Evolutionary conservation across 2,888 invertebrate species (phyloP).

Genomic region (Agriopis marginaria): DNA sequence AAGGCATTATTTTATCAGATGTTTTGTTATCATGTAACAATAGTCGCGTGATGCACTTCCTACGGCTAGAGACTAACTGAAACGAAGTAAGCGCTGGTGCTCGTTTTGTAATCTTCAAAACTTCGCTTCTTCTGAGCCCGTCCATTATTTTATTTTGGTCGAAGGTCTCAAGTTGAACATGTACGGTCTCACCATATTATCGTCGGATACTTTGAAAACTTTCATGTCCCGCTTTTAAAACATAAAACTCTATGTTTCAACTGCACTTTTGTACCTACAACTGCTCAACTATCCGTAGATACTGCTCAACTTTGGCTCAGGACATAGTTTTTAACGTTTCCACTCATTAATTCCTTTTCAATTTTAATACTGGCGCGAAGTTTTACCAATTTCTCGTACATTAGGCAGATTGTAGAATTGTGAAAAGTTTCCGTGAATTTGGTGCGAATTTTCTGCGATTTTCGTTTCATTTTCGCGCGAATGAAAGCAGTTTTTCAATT

Average conservation of each 20-base stretch:
- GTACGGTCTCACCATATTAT: constrained; percentile 36
- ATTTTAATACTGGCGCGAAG: constrained; percentile 23
- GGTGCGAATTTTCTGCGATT: constrained; percentile 9
- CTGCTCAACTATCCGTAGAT: background rate
- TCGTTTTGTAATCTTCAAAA: too few relatives aligned
- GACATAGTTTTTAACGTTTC: constrained; percentile 37
- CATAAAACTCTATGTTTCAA: constrained; percentile 36
- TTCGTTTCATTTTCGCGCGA: constrained; percentile 12
- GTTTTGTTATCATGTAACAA: too few relatives aligned
- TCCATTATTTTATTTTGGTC: too few relatives aligned
- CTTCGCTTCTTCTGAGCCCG: too few relatives aligned
- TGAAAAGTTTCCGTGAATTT: constrained; percentile 22
- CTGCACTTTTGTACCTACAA: constrained; percentile 18
- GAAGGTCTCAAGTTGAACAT: background rate
- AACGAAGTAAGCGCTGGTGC: too few relatives aligned
- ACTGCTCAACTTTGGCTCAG: constrained; percentile 8
- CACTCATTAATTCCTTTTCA: constrained; percentile 39
- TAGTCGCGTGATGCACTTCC: too few relatives aligned
- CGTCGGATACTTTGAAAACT: constrained; percentile 44
- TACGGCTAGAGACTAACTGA: too few relatives aligned
- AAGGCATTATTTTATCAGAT: too few relatives aligned
- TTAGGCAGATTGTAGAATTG: constrained; percentile 23
- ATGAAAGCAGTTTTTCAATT: constrained; percentile 23
- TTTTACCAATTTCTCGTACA: constrained; percentile 26
- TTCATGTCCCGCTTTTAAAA: constrained; percentile 49